These are phyloP conservation scores for Pelosia muscerda DNA, from an alignment of 2,888 invertebrate genomes.

Conservation along the genomic window DNA sequence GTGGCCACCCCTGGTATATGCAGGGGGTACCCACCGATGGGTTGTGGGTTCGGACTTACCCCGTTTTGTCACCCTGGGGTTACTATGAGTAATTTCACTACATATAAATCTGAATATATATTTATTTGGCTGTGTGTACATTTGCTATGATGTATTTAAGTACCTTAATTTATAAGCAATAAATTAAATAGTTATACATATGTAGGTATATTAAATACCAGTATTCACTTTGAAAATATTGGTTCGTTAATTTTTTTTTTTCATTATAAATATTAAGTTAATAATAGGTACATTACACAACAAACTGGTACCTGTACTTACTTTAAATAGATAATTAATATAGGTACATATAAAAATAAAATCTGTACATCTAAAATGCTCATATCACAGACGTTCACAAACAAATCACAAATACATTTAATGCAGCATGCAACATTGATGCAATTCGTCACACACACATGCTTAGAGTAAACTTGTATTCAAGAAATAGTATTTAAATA, in stretches of 20 bases:
- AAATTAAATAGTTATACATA: neutral
- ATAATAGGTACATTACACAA: neutral
- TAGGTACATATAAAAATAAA: conserved; percentile 11
- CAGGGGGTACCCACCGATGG: no score
- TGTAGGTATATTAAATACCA: neutral
- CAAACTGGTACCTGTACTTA: conserved; percentile 28
- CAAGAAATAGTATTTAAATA: no score
- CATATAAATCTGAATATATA: neutral
- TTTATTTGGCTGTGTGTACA: neutral
- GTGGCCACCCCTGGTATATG: no score
- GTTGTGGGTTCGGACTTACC: no score
- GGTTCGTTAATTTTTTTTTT: neutral
- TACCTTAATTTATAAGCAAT: neutral
- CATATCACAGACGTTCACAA: conserved; percentile 7
- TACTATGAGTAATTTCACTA: no score
- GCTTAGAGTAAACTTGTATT: neutral
- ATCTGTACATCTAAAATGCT: conserved; percentile 25
- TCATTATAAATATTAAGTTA: neutral
- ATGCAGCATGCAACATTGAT: conserved; percentile 48
- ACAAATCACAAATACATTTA: conserved; percentile 28
- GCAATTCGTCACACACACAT: conserved; percentile 30
- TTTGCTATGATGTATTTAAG: no score
- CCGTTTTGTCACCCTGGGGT: no score
- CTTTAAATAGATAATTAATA: conserved; percentile 3
- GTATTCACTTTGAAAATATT: no score